These are phyloP conservation scores for Himalopsyche tibetana DNA, from an alignment of 2,888 invertebrate genomes.

Conservation along the genomic window DNA sequence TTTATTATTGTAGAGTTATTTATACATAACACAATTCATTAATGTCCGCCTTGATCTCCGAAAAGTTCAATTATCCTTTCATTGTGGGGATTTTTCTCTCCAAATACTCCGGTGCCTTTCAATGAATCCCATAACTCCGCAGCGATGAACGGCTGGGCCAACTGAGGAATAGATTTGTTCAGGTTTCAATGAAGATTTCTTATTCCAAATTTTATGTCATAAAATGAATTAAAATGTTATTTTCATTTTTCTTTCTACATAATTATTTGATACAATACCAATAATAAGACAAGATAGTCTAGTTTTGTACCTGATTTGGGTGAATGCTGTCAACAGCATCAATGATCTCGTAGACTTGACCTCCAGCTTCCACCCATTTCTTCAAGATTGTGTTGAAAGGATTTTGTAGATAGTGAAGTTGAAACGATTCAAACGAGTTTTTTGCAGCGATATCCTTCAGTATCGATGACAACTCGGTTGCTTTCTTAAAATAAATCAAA, in stretches of 20 bases:
- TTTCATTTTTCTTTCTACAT: too few species aligned
- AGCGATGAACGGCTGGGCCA: conserved; percentile 61
- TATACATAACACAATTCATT: not conserved
- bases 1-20: too few species aligned
- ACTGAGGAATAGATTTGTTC: conserved; percentile 52
- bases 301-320: conserved; percentile 60
- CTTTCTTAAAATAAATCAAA: conserved; percentile 53
- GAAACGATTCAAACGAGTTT: conserved; percentile 57
- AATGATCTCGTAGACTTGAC: conserved; percentile 59
- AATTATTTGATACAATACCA: too few species aligned
- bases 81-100: conserved; percentile 61
- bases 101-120: conserved; percentile 53
- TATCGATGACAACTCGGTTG: conserved; percentile 59
- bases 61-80: conserved; percentile 59
- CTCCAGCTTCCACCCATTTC: conserved; percentile 59
- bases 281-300: not conserved
- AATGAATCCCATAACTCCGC: conserved; percentile 61
- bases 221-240: not conserved
- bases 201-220: not conserved
- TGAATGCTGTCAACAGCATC: conserved; percentile 64
- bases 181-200: not conserved
- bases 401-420: conserved; percentile 61
- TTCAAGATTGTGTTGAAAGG: conserved; percentile 56
- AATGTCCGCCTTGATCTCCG: conserved; percentile 64
- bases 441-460: conserved; percentile 57